phyloP scores from a whole-genome alignment of 2,797 vertebrate genomes.

The Acrossocheilus wenchowensis region DNA sequence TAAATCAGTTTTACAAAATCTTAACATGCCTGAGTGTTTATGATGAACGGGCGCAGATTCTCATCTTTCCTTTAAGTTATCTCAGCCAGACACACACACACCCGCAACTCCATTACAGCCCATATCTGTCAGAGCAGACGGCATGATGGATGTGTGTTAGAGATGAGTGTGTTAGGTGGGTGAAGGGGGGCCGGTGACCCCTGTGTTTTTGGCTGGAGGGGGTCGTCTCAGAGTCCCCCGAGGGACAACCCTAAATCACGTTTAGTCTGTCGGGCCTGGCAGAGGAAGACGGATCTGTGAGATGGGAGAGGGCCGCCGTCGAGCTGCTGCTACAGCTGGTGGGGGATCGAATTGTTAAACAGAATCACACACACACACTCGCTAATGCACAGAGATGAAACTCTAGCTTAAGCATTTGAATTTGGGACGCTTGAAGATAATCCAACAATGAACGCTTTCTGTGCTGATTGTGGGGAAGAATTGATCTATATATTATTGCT shows the following conservation, averaged over 20 bases:
- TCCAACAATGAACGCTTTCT: background rate
- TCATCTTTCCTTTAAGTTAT: constrained; percentile 79
- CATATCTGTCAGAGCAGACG: constrained; percentile 79
- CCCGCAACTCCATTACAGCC: constrained; percentile 74
- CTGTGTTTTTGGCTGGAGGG: constrained; percentile 64
- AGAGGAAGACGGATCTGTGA: constrained; percentile 58
- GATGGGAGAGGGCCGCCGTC: constrained; percentile 38
- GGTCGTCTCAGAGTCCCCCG: constrained; percentile 62
- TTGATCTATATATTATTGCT: background rate
- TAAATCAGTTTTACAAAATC: constrained; percentile 42
- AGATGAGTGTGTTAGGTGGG: constrained; percentile 45
- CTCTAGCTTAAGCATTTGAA: constrained; percentile 6
- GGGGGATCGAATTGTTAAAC: constrained; percentile 78
- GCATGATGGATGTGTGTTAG: constrained; percentile 75
- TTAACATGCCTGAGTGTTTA: constrained; percentile 60
- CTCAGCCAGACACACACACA: constrained; percentile 47
- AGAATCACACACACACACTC: constrained; percentile 64
- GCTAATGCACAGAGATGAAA: constrained; percentile 28
- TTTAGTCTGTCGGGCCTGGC: constrained; percentile 61
- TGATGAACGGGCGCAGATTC: constrained; percentile 60
- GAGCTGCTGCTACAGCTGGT: constrained; percentile 63
- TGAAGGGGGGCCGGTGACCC: constrained; percentile 64
- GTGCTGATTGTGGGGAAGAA: background rate
- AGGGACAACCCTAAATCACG: constrained; percentile 77
- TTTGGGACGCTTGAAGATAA: background rate